Conservation (phyloP, 37 sponge, comb jelly and placozoan genomes). For the Ianthella basta region DNA sequence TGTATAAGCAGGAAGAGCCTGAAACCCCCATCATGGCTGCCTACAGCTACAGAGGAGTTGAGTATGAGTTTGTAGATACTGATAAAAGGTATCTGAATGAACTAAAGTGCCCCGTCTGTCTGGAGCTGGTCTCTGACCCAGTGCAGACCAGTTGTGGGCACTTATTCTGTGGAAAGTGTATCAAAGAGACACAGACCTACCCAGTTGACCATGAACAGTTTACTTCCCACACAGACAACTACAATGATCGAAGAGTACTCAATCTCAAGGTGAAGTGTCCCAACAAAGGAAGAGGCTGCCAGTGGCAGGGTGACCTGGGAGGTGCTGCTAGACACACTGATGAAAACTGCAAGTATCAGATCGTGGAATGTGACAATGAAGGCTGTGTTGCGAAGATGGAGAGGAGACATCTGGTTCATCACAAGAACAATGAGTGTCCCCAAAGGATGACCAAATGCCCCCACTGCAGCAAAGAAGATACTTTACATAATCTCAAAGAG, state of each 20-base stretch:
- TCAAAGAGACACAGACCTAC: neutral
- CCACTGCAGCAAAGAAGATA: conserved; percentile 21
- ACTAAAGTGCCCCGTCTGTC: conserved; percentile 19
- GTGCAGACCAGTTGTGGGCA: neutral
- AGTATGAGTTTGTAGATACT: neutral
- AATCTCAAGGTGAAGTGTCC: conserved; percentile 49
- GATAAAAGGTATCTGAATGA: neutral
- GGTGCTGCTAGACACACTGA: too few relatives aligned
- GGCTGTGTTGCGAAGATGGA: too few relatives aligned
- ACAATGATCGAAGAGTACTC: conserved; percentile 33
- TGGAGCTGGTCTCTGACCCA: neutral
- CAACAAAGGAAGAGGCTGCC: conserved; percentile 44
- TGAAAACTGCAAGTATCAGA: too few relatives aligned
- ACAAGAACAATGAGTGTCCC: conserved; percentile 27
- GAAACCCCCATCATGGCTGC: too few relatives aligned
- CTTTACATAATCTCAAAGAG: too few relatives aligned
- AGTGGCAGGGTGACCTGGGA: conserved; percentile 52
- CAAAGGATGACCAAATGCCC: conserved; percentile 26
- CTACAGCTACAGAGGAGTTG: neutral
- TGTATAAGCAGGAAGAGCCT: too few relatives aligned
- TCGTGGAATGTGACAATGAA: too few relatives aligned
- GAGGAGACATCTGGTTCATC: too few relatives aligned
- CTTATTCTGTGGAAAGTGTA: conserved; percentile 3
- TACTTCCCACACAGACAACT: conserved; percentile 40
- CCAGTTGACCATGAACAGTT: neutral